Evolutionary conservation across 2,797 vertebrate species (phyloP).

Genomic region (Anas acuta): DNA sequence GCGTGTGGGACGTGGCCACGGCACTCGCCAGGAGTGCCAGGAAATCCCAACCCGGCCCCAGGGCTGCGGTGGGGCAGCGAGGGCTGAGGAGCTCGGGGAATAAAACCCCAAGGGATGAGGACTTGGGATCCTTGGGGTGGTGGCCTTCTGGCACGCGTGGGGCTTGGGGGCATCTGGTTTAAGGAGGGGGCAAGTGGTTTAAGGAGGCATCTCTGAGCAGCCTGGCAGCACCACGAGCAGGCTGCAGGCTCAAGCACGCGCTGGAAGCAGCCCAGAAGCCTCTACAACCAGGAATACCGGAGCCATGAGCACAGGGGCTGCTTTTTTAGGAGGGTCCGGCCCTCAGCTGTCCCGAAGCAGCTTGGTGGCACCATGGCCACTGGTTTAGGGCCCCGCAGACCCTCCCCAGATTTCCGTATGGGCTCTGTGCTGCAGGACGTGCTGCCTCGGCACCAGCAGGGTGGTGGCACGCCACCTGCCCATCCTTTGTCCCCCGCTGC

Average conservation of each 20-base stretch:
- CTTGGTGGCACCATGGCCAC: not conserved
- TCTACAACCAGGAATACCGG: fast-evolving
- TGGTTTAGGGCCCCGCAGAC: not conserved
- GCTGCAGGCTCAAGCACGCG: not conserved
- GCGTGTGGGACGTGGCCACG: fast-evolving
- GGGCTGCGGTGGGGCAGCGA: fast-evolving
- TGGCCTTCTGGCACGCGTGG: fast-evolving
- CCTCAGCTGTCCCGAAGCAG: not conserved
- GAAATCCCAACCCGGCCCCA: not conserved
- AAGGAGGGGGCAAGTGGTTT: not conserved
- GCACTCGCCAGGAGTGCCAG: not conserved
- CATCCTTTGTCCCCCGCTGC: not conserved
- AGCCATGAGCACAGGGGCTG: fast-evolving
- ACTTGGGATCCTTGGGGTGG: not conserved
- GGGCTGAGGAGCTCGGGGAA: not conserved
- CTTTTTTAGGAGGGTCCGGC: fast-evolving
- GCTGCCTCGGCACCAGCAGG: fast-evolving
- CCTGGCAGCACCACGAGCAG: not conserved
- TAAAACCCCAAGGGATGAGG: not conserved
- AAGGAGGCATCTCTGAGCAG: not conserved
- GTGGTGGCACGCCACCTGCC: not conserved
- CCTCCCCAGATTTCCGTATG: not conserved
- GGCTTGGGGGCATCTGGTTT: not conserved
- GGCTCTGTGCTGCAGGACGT: not conserved
- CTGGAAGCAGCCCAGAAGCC: not conserved